A percentile compares a stretch with the other conserved stretches of the same genome.
Conservation (phyloP, 2,113 vertebrate species). For the Alosa alosa region DNA sequence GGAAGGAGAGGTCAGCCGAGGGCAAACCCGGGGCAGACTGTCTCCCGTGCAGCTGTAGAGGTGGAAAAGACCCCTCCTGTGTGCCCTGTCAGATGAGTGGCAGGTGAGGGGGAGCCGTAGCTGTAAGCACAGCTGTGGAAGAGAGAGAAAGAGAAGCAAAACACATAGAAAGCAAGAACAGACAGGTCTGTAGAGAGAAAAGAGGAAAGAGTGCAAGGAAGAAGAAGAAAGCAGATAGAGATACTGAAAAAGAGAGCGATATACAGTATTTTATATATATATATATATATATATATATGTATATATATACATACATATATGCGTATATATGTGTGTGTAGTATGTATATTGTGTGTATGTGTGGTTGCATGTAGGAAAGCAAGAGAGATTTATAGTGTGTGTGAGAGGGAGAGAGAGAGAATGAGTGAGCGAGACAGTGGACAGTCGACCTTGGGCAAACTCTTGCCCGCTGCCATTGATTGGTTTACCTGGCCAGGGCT, state of each 20-base stretch:
- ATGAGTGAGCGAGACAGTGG: neutral
- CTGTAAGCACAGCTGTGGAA: neutral
- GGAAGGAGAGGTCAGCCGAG: neutral
- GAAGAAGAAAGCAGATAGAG: neutral
- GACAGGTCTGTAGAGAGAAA: neutral
- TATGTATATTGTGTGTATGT: neutral
- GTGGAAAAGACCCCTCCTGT: neutral
- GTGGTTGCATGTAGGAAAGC: neutral
- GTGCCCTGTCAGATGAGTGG: neutral
- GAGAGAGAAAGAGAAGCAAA: neutral
- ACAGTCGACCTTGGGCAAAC: slow-evolving; percentile 67
- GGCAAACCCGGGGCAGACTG: neutral
- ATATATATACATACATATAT: neutral
- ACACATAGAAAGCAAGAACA: neutral
- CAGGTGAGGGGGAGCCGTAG: neutral
- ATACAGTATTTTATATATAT: slow-evolving; percentile 21
- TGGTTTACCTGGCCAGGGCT: slow-evolving; percentile 73
- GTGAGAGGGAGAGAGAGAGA: slow-evolving; percentile 8
- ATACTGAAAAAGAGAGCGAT: neutral
- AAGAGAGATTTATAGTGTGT: slow-evolving; percentile 15
- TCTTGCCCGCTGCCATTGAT: slow-evolving; percentile 72
- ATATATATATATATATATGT: neutral
- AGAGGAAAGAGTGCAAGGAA: neutral
- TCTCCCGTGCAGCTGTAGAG: neutral
- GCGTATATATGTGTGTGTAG: neutral